A percentile compares a stretch with the other conserved stretches of the same genome.
Evolutionary conservation across 2,888 invertebrate genomes (phyloP).

Genomic region (Nomada lathburiana): DNA sequence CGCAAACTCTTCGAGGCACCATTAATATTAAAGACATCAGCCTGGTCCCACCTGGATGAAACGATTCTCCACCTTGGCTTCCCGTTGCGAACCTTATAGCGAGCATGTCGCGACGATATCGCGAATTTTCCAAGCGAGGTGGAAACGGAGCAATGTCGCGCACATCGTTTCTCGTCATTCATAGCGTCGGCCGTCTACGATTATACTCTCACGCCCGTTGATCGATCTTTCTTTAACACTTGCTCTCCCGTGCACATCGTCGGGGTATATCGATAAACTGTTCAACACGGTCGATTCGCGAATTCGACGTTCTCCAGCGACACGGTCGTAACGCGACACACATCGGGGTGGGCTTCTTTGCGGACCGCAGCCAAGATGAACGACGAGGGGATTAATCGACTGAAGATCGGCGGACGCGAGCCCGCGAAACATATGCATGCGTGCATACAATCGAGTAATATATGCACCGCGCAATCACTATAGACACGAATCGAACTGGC

Average conservation of each 20-base stretch:
- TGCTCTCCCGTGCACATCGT: not conserved
- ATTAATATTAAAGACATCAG: constrained; percentile 4
- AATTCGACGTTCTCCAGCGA: constrained; percentile 1
- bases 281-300: not conserved
- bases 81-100: constrained; percentile 7
- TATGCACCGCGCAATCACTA: constrained; percentile 70
- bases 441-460: constrained; percentile 59
- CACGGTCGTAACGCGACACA: constrained; percentile 49
- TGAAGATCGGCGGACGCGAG: constrained; percentile 53
- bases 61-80: not conserved
- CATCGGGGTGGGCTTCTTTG: constrained; percentile 60
- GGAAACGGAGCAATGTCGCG: not conserved
- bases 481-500: constrained; percentile 55
- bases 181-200: not conserved
- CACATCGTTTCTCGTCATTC: constrained; percentile 12
- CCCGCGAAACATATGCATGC: constrained; percentile 50
- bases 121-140: constrained; percentile 1
- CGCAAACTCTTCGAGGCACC: constrained; percentile 15
- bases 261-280: not conserved
- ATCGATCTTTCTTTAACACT: not conserved
- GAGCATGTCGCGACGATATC: constrained; percentile 5
- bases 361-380: constrained; percentile 65
- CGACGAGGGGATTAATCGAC: constrained; percentile 70
- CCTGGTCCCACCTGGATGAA: not conserved
- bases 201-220: not conserved